Base-by-base conservation (phyloP, 2,113 vertebrate species). In the Cinclus cinclus region DNA sequence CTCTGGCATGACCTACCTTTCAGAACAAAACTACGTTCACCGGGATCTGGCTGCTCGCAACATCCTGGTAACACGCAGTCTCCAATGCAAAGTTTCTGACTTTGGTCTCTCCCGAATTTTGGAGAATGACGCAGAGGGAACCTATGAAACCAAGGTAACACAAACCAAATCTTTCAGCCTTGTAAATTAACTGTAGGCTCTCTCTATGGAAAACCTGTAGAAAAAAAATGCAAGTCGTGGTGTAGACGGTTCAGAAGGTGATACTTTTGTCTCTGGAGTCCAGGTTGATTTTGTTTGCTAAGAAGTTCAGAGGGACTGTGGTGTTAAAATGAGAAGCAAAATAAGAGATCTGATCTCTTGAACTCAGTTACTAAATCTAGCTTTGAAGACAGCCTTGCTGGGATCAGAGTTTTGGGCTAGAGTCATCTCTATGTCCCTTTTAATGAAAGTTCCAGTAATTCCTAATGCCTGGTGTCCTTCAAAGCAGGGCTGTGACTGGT, bases 51-150 rank as follows among this genome's bases (percentile, higher is more conserved):
- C 98, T 0, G 98, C 98, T 87, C 98, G 98, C 78, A 98, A 98
- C 94, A 98, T 98, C 96, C 87, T 98, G 75, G 98, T 98, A 20
- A 97, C 95, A 41, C 97, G 97, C 82, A 97, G 83, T 55, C 94
- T 98, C 60, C 97, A 98, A 2, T 98, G 98, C 96, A 98, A 98
- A 81, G 98, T 98, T 56, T 98, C 98, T 9, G 98, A 98, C 95
- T 98, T 98, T 0, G 98, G 98, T 64, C 96, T 98, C 55, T 97
- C 98, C 11, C 97, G 98, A 33, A 96, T 98, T 69, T 60, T 98
- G 80, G 97, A 98, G 90, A 97, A 97, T 27, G 95, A 97, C 1
- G 95, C 96, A 11, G 98, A 98, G 27, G 98, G 98, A 80, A 98
- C 97, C 25, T 98, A 98, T 4, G 98, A 98, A 97, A 98, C 98